A percentile compares a stretch with the other conserved stretches of the same genome.
Conservation (phyloP, 1,140 invertebrate genomes). For the Xylocopa sonorina region DNA sequence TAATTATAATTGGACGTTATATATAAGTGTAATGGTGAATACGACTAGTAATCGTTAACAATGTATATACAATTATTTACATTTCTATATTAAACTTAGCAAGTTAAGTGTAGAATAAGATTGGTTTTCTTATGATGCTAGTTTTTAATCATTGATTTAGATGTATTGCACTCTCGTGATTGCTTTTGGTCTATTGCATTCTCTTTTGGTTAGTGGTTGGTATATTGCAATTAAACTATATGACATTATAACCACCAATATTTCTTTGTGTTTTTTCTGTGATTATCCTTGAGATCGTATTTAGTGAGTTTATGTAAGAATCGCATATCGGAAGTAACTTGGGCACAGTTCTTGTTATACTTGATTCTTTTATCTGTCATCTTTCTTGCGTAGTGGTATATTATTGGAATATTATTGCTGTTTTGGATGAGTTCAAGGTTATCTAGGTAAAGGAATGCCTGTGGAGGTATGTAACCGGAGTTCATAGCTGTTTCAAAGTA, state of each 20-base stretch:
- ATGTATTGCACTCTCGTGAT: no score
- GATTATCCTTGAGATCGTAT: constrained; percentile 9
- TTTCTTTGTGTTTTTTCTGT: constrained; percentile 20
- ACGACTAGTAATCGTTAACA: no score
- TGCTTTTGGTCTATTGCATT: no score
- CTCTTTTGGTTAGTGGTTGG: no score
- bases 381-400: constrained; percentile 35
- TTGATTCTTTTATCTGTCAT: constrained; percentile 14
- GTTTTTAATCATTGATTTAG: no score
- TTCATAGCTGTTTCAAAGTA: constrained; percentile 13
- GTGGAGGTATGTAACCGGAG: constrained; percentile 21
- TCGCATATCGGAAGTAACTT: not conserved
- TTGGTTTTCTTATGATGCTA: no score
- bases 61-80: no score
- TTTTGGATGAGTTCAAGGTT: constrained; percentile 22
- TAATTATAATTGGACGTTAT: no score
- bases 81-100: no score
- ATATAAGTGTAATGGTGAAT: no score
- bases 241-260: constrained; percentile 45
- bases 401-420: constrained; percentile 18
- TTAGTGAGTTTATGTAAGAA: not conserved
- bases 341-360: not conserved
- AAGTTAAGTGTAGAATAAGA: no score
- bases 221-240: no score
- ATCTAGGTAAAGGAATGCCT: constrained; percentile 40